Conservation (phyloP, 2,888 invertebrate genomes). For the Escarpia spicata region DNA sequence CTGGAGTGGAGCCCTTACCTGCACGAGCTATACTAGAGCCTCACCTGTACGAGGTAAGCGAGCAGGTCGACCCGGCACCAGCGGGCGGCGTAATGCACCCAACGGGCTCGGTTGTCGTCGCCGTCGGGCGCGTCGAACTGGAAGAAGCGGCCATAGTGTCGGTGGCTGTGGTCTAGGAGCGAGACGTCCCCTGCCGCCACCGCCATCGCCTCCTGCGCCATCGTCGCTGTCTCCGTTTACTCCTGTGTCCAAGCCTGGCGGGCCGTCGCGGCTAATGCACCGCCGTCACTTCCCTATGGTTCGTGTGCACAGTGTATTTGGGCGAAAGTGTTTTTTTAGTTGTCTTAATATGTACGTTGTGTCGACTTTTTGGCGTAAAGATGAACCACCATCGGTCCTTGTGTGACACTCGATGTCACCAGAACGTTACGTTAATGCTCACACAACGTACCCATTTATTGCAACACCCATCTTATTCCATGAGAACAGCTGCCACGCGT, state of each 20-base stretch:
- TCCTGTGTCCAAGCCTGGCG: background rate
- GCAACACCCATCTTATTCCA: background rate
- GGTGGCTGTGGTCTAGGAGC: background rate
- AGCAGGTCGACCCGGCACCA: conserved; percentile 57
- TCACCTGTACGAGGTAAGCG: conserved; percentile 50
- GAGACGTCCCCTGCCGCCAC: background rate
- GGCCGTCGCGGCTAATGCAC: background rate
- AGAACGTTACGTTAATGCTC: background rate
- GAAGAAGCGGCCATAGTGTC: background rate
- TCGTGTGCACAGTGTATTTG: too few species aligned
- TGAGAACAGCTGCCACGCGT: background rate
- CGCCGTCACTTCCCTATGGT: background rate
- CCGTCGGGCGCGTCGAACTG: conserved; percentile 44
- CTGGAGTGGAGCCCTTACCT: background rate
- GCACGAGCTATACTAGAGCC: conserved; percentile 45
- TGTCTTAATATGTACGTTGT: background rate
- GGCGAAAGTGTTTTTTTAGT: background rate
- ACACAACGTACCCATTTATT: background rate
- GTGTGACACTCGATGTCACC: background rate
- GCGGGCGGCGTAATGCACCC: conserved; percentile 64
- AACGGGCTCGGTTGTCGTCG: conserved; percentile 55
- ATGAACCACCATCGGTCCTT: background rate
- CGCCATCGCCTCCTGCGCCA: too few species aligned
- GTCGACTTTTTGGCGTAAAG: background rate
- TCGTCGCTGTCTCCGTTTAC: background rate